Conservation (phyloP, 2,113 vertebrate genomes). For the Sphaerodactylus townsendi region DNA sequence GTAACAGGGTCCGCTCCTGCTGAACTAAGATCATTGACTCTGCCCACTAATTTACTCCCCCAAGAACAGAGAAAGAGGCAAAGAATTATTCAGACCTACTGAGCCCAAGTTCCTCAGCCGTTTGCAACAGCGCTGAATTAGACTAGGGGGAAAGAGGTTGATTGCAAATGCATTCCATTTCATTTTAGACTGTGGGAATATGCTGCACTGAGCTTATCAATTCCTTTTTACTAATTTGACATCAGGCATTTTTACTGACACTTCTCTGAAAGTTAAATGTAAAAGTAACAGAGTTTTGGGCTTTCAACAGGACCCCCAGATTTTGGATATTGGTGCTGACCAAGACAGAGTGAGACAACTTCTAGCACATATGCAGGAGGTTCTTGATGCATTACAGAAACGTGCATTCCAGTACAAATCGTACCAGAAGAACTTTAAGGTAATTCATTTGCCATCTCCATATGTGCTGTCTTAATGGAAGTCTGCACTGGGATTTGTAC, state of each 20-base stretch:
- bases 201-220: neutral
- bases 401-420: slow-evolving; percentile 79
- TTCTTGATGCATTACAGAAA: slow-evolving; percentile 81
- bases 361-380: slow-evolving; percentile 74
- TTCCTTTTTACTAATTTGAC: neutral
- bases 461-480: neutral
- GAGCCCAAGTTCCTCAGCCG: neutral
- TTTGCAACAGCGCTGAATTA: slow-evolving; percentile 5
- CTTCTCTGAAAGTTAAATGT: neutral
- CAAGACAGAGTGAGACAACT: slow-evolving; percentile 68
- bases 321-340: slow-evolving; percentile 80
- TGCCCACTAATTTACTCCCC: neutral
- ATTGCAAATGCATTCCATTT: neutral
- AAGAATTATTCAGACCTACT: neutral
- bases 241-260: neutral
- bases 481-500: neutral
- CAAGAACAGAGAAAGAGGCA: neutral
- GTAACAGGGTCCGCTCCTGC: too few relatives aligned
- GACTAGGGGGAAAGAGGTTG: neutral
- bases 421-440: slow-evolving; percentile 88
- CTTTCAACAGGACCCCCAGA: slow-evolving; percentile 77
- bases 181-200: neutral
- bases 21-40: neutral
- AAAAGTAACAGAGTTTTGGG: slow-evolving; percentile 24
- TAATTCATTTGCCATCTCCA: slow-evolving; percentile 43